Percentiles rank a stretch among this genome's conserved stretches.
Evolutionary conservation across 2,888 invertebrate species (phyloP).

Genomic region (Sicus ferrugineus): DNA sequence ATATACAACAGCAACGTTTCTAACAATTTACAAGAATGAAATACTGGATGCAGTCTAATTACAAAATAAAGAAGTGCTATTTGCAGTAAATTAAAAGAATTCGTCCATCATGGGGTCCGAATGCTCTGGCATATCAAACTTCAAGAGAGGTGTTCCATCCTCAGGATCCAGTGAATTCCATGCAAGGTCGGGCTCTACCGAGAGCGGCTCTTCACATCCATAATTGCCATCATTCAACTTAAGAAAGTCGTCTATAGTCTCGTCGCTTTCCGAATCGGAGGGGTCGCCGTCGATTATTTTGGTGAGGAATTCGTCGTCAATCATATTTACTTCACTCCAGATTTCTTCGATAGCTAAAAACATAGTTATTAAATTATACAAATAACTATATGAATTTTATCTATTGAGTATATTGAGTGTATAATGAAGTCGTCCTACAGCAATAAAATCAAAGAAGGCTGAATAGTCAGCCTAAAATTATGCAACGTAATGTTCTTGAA

Average conservation of each 20-base stretch:
- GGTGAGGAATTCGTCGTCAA: slow-evolving; percentile 11
- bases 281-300: slow-evolving; percentile 19
- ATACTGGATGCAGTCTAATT: neutral
- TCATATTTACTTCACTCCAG: slow-evolving; percentile 22
- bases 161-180: neutral
- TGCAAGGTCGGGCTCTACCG: neutral
- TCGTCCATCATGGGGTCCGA: neutral
- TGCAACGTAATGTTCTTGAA: too few relatives aligned
- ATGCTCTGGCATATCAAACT: slow-evolving; percentile 24
- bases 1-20: neutral
- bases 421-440: too few relatives aligned
- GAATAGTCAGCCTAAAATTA: too few relatives aligned
- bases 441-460: too few relatives aligned
- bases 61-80: slow-evolving; percentile 7
- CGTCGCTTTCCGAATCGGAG: slow-evolving; percentile 14
- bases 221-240: slow-evolving; percentile 2
- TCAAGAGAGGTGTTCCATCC: neutral
- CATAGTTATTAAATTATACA: neutral
- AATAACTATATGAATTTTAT: neutral
- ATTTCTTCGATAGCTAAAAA: slow-evolving; percentile 25
- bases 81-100: slow-evolving; percentile 13
- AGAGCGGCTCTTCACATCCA: neutral
- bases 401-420: too few relatives aligned
- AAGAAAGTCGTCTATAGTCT: slow-evolving; percentile 3
- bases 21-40: neutral